Base-by-base conservation (phyloP, 2,888 invertebrate genomes). In the Platerodrilus igneus region DNA sequence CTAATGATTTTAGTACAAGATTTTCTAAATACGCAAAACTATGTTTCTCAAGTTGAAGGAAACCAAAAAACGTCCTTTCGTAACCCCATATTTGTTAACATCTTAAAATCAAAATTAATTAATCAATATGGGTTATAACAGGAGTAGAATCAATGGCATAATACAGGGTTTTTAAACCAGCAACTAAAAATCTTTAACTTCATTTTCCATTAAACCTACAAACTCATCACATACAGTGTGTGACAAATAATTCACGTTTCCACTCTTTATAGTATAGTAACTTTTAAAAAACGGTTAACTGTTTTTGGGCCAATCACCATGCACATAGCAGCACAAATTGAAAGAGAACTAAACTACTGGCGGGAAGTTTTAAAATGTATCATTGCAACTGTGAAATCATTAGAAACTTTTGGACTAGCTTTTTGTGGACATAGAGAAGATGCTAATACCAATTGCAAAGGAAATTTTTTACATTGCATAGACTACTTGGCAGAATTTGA, bases 401-500 rank as follows among this genome's bases (percentile, higher is more conserved):
- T 25, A 11, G 13, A 14, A 6, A 3, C 5, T 3, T 11, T 25
- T 4, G 25, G 11, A 8, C 25, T 25, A 25, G 25, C 9, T 13
- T 25, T 25, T 25, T 13, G 25, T 13, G 25, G 25, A 6, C n/a
- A n/a, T n/a, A n/a, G n/a, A n/a, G n/a, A n/a, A n/a, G n/a, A n/a
- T n/a, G n/a, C n/a, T n/a, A 3, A 25, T n/a, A 13, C 25, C 4
- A 25, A 7, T 10, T 13, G 11, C 10, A 25, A 11, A 10, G 25
- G 25, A 11, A 25, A 25, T 11, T 25, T 8, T 11, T 10, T 25
- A 4, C 10, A 5, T 4, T 6, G 11, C 9, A 4, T 25, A 3
- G 11, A 25, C 3, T 25, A 25, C 8, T 25, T 25, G n/a, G n/a
- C 7, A 13, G 25, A 25, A 25, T 25, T 4, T n/a, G 25, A 25